These are phyloP conservation scores for Plutomurus gul DNA, from an alignment of 1,140 invertebrate species.

Conservation along the genomic window DNA sequence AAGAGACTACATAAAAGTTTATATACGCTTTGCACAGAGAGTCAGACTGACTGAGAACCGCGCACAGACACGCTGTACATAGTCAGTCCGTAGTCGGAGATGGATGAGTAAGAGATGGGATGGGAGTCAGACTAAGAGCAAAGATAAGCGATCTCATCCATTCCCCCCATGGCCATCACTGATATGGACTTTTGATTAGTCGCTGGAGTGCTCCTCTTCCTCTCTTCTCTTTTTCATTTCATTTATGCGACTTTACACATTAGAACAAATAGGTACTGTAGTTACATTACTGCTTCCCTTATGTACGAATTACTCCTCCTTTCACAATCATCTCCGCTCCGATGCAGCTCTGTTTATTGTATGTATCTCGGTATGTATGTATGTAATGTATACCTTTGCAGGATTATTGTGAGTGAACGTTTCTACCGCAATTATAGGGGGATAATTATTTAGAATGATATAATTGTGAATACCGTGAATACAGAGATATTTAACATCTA, in stretches of 20 bases:
- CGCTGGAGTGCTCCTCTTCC: constrained; percentile 11
- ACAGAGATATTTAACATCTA: no score
- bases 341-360: not conserved
- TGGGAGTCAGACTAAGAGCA: constrained; percentile 8
- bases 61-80: not conserved
- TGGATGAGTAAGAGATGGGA: not conserved
- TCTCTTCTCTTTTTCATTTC: not conserved
- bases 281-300: not conserved
- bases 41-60: not conserved
- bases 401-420: no score
- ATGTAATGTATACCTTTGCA: no score
- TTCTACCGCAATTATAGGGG: no score
- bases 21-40: not conserved
- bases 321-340: no score
- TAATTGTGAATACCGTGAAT: no score
- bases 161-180: constrained; percentile 28
- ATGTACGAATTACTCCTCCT: no score
- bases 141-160: constrained; percentile 23
- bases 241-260: not conserved
- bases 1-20: constrained; percentile 24
- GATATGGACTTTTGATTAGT: constrained; percentile 40
- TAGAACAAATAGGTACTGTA: no score
- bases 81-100: not conserved
- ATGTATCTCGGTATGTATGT: not conserved
- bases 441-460: no score